Evolutionary conservation across 2,797 vertebrate species (phyloP).

Genomic region (Myotis myotis): DNA sequence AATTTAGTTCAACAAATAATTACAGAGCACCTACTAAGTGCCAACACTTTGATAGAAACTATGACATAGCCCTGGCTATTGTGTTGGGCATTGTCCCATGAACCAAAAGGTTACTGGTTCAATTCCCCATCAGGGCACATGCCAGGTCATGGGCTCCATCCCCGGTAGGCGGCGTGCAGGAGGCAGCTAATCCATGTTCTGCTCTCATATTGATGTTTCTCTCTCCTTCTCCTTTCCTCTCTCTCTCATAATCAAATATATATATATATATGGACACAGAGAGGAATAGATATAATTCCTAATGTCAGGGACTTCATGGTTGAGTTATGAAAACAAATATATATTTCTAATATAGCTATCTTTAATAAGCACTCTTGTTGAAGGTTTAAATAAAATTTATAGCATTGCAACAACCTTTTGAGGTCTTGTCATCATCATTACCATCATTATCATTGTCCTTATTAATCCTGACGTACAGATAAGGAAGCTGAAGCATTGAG

Average conservation of each 20-base stretch:
- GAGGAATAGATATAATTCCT: background rate
- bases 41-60: background rate
- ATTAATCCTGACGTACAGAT: background rate
- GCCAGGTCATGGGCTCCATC: no score
- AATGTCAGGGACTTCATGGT: background rate
- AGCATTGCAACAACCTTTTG: background rate
- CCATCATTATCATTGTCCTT: background rate
- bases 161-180: fast-evolving
- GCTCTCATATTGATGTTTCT: no score
- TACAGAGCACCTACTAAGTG: background rate
- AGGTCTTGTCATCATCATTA: background rate
- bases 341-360: background rate
- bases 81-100: no score
- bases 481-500: background rate
- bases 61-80: no score
- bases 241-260: no score
- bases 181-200: no score
- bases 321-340: conserved; percentile 4
- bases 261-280: background rate
- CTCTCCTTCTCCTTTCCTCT: no score
- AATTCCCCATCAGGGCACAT: no score
- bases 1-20: background rate
- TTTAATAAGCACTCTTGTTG: background rate
- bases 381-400: background rate
- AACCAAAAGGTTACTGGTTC: no score